A percentile compares a stretch with the other conserved stretches of the same genome.
Conservation (phyloP, 2,113 vertebrate species). For the Pao palembangensis region DNA sequence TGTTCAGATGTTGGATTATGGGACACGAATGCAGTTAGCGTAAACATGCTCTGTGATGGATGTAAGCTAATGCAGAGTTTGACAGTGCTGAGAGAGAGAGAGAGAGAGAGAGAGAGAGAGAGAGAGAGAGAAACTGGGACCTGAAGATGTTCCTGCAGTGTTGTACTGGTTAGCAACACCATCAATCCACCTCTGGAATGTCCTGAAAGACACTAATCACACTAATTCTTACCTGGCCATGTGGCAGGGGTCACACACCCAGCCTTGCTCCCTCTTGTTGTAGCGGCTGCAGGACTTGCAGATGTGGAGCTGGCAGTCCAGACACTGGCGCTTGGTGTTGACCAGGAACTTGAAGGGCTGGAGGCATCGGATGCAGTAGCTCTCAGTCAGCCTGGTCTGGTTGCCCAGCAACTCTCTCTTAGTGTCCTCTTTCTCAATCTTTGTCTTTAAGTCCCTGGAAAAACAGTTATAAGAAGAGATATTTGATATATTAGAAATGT, state of each 20-base stretch:
- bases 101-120: no score
- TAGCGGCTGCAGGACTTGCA: constrained; percentile 84
- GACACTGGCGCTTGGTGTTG: constrained; percentile 81
- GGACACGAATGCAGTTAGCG: no score
- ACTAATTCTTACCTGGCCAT: constrained; percentile 77
- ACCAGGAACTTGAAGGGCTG: constrained; percentile 85
- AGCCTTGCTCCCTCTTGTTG: constrained; percentile 82
- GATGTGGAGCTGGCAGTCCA: constrained; percentile 80
- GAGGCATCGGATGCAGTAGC: constrained; percentile 86
- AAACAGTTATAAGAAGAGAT: background rate
- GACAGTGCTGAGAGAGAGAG: no score
- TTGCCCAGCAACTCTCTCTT: constrained; percentile 79
- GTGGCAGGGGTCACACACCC: constrained; percentile 86
- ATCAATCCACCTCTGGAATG: no score
- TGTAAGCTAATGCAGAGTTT: no score
- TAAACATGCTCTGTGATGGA: no score
- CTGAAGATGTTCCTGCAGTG: no score
- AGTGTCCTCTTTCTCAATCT: constrained; percentile 80
- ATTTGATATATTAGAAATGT: background rate
- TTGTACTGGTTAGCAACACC: no score
- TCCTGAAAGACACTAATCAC: no score
- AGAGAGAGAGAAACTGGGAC: no score
- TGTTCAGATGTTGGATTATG: no score
- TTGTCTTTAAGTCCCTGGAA: constrained; percentile 82
- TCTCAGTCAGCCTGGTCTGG: constrained; percentile 75